A percentile compares a stretch with the other conserved stretches of the same genome.
Conservation (phyloP, 2,888 invertebrate genomes). For the Malthinus seriepunctatus region DNA sequence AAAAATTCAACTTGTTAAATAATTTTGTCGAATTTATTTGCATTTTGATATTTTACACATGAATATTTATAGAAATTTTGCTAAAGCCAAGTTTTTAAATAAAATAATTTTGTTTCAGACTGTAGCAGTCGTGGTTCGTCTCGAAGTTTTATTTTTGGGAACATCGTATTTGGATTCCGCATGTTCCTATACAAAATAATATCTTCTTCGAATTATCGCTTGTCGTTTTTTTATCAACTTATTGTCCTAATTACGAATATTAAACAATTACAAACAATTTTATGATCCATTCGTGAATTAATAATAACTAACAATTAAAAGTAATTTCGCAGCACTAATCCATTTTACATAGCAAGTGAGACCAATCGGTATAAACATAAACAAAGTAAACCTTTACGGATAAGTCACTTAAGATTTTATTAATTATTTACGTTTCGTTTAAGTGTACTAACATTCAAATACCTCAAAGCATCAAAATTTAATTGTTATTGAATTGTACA, state of each 20-base stretch:
- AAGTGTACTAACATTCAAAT: no score
- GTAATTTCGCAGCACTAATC: no score
- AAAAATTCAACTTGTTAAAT: conserved; percentile 1
- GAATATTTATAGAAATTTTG: conserved; percentile 10
- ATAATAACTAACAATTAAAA: no score
- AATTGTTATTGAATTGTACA: no score
- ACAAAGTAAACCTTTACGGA: no score
- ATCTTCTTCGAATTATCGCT: conserved; percentile 16
- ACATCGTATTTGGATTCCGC: conserved; percentile 19
- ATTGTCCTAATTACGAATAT: background rate
- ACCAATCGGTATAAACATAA: no score
- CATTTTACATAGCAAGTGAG: no score
- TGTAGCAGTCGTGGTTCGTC: conserved; percentile 11
- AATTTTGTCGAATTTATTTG: conserved; percentile 8
- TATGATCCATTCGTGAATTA: no score
- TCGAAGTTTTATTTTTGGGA: conserved; percentile 26
- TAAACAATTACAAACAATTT: background rate
- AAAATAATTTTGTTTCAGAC: conserved; percentile 14
- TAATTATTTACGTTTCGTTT: no score
- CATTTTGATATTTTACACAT: background rate
- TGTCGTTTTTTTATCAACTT: background rate
- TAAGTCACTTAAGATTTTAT: no score
- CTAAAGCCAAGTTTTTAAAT: background rate
- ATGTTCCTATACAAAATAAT: conserved; percentile 14
- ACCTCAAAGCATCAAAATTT: no score